Conservation (phyloP, 2,797 vertebrate genomes). For the Anabas testudineus region DNA sequence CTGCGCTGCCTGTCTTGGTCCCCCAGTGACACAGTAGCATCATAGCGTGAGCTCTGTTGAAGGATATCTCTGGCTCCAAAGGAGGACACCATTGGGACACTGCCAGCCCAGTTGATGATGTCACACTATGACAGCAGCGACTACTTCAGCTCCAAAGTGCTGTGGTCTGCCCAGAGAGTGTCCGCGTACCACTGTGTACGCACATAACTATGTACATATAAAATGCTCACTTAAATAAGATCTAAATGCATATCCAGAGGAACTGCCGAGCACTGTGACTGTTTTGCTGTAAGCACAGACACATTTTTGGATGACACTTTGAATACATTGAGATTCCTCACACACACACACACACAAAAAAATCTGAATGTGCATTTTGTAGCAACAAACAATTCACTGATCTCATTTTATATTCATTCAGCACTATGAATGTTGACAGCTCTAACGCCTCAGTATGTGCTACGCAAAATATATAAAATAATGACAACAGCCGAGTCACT, state of each 20-base stretch:
- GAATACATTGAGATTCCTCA: slow-evolving; percentile 12
- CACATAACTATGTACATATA: not conserved
- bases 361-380: slow-evolving; percentile 36
- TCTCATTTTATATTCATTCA: slow-evolving; percentile 69
- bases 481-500: slow-evolving; percentile 29
- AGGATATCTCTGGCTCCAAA: slow-evolving; percentile 46
- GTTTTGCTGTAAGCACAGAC: slow-evolving; percentile 40
- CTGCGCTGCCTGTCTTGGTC: slow-evolving; percentile 56
- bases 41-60: slow-evolving; percentile 58
- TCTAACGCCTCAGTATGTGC: slow-evolving; percentile 21
- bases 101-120: slow-evolving; percentile 55
- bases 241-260: slow-evolving; percentile 39
- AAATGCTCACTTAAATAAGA: slow-evolving; percentile 41
- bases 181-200: not conserved
- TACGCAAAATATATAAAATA: slow-evolving; percentile 28
- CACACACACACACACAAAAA: slow-evolving; percentile 18
- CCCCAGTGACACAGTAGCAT: slow-evolving; percentile 64
- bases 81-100: slow-evolving; percentile 56
- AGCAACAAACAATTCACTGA: slow-evolving; percentile 49
- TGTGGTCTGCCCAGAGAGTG: slow-evolving; percentile 26
- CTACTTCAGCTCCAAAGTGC: slow-evolving; percentile 39
- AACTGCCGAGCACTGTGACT: slow-evolving; percentile 31
- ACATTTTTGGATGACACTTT: slow-evolving; percentile 40
- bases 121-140: slow-evolving; percentile 63
- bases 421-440: slow-evolving; percentile 47